Conservation (phyloP, 2,113 vertebrate genomes). For the Carassius gibelio region DNA sequence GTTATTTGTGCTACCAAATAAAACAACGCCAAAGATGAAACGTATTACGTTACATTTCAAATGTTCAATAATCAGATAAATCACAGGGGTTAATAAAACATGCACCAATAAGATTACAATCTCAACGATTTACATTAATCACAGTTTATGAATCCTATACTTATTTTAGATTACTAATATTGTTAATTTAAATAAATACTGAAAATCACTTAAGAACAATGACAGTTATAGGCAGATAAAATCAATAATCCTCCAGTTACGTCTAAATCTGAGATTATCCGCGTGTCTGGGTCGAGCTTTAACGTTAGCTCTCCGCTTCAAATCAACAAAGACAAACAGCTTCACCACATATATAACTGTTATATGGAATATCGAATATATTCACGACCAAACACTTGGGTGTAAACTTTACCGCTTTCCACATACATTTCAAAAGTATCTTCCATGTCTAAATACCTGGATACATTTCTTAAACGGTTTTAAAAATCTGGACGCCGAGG, state of each 20-base stretch:
- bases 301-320: constrained; percentile 6
- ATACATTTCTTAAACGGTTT: not conserved
- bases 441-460: no score
- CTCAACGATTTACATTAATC: not conserved
- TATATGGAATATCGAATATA: not conserved
- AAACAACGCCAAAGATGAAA: not conserved
- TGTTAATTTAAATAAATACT: not conserved
- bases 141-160: not conserved
- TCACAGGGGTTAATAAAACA: not conserved
- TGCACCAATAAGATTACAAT: no score
- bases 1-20: not conserved
- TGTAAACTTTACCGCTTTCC: not conserved
- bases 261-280: constrained; percentile 22
- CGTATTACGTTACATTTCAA: not conserved
- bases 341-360: constrained; percentile 5
- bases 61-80: not conserved
- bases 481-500: not conserved
- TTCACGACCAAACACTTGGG: not conserved
- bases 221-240: not conserved
- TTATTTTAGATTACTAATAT: not conserved
- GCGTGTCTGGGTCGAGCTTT: constrained; percentile 28
- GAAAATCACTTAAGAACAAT: not conserved
- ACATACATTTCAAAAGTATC: not conserved
- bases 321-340: constrained; percentile 34
- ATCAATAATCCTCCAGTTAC: constrained; percentile 4